phyloP scores from a whole-genome alignment of 2,113 vertebrate species.

The Catharus bicknelli region DNA sequence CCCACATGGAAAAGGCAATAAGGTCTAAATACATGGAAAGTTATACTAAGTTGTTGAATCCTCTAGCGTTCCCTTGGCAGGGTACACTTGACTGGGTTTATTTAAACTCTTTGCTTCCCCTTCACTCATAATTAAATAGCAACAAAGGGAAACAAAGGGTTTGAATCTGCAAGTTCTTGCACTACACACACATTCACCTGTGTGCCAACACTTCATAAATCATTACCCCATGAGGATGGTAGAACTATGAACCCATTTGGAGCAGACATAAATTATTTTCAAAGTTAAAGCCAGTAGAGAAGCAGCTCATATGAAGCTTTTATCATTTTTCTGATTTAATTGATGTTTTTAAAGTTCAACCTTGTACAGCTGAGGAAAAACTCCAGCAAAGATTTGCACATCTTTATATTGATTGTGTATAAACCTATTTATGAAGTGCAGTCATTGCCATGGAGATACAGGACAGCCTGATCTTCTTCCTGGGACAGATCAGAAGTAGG shows the following conservation, averaged over 20 bases:
- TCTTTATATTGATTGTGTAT: background rate
- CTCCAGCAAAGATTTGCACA: background rate
- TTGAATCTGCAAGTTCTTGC: slow-evolving; percentile 37
- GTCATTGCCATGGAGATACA: background rate
- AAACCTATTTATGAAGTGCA: background rate
- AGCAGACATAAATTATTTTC: slow-evolving; percentile 25
- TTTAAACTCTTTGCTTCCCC: slow-evolving; percentile 12
- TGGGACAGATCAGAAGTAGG: background rate
- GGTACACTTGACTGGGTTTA: background rate
- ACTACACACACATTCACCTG: background rate
- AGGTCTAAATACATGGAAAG: background rate
- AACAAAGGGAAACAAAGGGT: slow-evolving; percentile 6
- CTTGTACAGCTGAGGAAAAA: background rate
- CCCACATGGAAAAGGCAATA: background rate
- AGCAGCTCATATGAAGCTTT: background rate
- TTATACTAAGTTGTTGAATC: background rate
- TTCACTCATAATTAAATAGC: slow-evolving; percentile 51
- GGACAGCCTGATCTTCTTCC: background rate
- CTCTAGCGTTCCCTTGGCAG: background rate
- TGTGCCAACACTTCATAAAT: slow-evolving; percentile 42
- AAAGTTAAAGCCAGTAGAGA: background rate
- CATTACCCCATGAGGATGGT: background rate
- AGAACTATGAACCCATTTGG: background rate
- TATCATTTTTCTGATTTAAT: background rate
- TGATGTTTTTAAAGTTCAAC: background rate